Percentiles rank a stretch among this genome's conserved stretches.
phyloP scores from a whole-genome alignment of 2,888 invertebrate species.

The Drosophila multiciliata region DNA sequence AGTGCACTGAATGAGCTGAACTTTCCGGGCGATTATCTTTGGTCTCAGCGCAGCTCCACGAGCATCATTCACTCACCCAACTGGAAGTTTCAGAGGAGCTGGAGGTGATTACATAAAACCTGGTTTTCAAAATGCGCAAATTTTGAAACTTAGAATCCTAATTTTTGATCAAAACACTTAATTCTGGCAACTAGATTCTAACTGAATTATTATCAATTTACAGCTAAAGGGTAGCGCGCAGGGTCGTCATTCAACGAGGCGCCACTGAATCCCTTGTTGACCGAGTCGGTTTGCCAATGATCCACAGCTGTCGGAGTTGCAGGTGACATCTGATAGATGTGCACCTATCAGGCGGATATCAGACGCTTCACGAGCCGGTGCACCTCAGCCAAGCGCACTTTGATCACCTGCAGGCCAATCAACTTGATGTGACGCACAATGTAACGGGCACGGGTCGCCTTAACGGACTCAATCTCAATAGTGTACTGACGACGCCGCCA shows the following conservation, averaged over 20 bases:
- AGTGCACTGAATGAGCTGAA: conserved; percentile 85
- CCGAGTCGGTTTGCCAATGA: too few relatives aligned
- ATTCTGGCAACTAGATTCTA: too few relatives aligned
- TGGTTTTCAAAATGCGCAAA: too few relatives aligned
- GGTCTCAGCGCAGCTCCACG: too few relatives aligned
- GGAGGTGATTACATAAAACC: conserved; percentile 85
- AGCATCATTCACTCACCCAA: conserved; percentile 86
- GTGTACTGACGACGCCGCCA: too few relatives aligned
- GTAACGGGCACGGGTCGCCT: conserved; percentile 79
- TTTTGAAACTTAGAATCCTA: too few relatives aligned
- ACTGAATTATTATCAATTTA: conserved; percentile 2
- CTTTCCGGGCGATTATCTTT: conserved; percentile 86
- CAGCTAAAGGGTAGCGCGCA: conserved; percentile 86
- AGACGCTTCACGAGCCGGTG: conserved; percentile 80
- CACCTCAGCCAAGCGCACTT: conserved; percentile 76
- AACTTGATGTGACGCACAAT: conserved; percentile 77
- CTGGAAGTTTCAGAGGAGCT: conserved; percentile 86
- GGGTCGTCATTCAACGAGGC: conserved; percentile 84
- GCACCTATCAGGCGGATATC: too few relatives aligned
- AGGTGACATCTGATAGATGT: too few relatives aligned
- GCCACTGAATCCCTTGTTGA: conserved; percentile 85
- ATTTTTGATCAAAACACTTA: too few relatives aligned
- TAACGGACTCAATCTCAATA: conserved; percentile 82
- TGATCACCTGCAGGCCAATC: conserved; percentile 71
- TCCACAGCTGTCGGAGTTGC: too few relatives aligned